Conservation (phyloP, 2,888 invertebrate species). For the Eupeodes latifasciatus region DNA sequence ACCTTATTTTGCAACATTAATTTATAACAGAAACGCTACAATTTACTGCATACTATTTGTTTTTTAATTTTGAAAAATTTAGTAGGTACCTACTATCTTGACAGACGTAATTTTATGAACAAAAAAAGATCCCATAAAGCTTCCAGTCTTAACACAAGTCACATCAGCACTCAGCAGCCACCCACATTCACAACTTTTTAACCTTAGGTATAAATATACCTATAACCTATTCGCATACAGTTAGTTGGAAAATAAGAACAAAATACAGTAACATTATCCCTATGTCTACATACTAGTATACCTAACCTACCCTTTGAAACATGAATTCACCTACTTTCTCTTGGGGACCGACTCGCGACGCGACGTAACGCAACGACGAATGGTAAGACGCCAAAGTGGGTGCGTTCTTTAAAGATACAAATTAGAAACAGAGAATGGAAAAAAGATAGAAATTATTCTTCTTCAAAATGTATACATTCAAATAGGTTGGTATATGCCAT, state of each 20-base stretch:
- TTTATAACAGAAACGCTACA: no score
- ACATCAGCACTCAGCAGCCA: no score
- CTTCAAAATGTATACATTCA: constrained; percentile 28
- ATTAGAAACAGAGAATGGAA: constrained; percentile 65
- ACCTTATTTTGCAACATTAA: no score
- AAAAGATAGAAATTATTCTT: constrained; percentile 25
- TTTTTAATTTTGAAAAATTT: no score
- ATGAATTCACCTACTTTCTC: constrained; percentile 58
- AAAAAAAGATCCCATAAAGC: neutral
- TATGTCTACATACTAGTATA: no score
- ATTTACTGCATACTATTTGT: no score
- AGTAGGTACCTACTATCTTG: no score
- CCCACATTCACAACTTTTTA: neutral
- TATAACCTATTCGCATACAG: constrained; percentile 43
- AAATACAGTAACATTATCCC: constrained; percentile 37
- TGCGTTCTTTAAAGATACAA: constrained; percentile 58
- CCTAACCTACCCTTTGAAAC: constrained; percentile 43
- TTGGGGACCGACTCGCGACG: constrained; percentile 3
- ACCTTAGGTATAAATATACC: no score
- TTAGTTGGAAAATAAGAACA: constrained; percentile 18
- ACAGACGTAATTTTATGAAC: no score
- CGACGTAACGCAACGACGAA: constrained; percentile 33
- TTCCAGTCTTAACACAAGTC: neutral
- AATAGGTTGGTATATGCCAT: no score
- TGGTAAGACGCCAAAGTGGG: constrained; percentile 62